Evolutionary conservation across 2,113 vertebrate genomes (phyloP).

Genomic region (Crotalus helleri): DNA sequence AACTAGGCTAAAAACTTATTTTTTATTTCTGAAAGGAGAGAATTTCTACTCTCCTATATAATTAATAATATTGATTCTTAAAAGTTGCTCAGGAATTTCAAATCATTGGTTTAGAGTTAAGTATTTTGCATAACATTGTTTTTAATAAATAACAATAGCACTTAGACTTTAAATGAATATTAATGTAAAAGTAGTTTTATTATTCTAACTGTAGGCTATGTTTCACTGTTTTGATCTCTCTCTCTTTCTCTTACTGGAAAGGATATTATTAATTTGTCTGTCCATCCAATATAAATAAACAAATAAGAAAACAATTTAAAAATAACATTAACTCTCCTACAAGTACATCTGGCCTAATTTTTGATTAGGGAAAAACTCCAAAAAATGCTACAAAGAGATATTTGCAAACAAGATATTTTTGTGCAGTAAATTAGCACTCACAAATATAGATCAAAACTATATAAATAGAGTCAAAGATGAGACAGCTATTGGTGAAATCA

Average conservation of each 20-base stretch:
- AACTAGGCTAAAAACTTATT: background rate
- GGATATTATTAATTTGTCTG: background rate
- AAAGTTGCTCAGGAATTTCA: background rate
- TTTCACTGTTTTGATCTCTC: background rate
- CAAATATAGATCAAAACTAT: background rate
- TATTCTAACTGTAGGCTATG: background rate
- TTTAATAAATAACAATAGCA: background rate
- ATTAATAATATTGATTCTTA: background rate
- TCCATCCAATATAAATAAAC: background rate
- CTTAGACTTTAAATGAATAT: background rate
- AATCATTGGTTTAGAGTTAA: background rate
- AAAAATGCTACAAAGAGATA: background rate
- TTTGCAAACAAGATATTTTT: background rate
- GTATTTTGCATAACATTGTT: background rate
- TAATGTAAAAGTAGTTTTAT: background rate
- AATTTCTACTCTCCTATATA: background rate
- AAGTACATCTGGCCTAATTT: background rate
- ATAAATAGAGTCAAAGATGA: background rate
- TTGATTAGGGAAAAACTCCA: background rate
- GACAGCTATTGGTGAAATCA: background rate
- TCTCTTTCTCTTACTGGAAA: background rate
- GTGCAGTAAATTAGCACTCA: background rate
- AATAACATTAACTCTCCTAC: background rate
- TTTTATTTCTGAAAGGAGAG: background rate
- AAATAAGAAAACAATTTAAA: background rate